Conservation (phyloP, 1,140 invertebrate species). For the Drosophila rufa region DNA sequence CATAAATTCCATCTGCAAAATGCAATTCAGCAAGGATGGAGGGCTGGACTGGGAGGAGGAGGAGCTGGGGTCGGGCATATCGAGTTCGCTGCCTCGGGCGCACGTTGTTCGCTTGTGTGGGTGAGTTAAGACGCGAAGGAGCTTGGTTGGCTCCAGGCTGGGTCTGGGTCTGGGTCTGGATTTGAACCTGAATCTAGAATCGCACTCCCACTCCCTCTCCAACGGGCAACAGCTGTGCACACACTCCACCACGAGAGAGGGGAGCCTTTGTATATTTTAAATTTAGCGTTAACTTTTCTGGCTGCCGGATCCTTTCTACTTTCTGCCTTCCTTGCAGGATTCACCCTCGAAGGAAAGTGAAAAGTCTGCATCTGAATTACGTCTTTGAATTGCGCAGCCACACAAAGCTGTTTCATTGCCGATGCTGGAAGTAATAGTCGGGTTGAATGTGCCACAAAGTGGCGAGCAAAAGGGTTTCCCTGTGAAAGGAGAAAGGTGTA, state of each 20-base stretch:
- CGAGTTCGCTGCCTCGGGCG: constrained; percentile 54
- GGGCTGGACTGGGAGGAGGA: background rate
- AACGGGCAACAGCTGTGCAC: constrained; percentile 67
- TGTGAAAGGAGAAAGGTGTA: constrained; percentile 5
- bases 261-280: constrained; percentile 63
- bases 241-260: constrained; percentile 36
- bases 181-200: constrained; percentile 8
- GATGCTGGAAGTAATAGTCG: constrained; percentile 61
- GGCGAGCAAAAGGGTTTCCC: constrained; percentile 10
- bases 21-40: constrained; percentile 66
- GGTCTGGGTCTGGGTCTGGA: constrained; percentile 4
- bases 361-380: constrained; percentile 39
- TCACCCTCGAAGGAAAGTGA: constrained; percentile 65
- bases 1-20: constrained; percentile 73
- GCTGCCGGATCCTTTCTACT: constrained; percentile 16
- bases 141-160: constrained; percentile 7
- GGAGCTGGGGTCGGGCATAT: constrained; percentile 36
- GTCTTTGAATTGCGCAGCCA: constrained; percentile 35
- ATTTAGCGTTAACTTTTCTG: constrained; percentile 72
- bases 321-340: constrained; percentile 34
- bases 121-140: constrained; percentile 29
- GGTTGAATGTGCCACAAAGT: constrained; percentile 62
- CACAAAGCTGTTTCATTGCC: constrained; percentile 25
- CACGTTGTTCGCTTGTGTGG: constrained; percentile 37
- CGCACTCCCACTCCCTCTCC: background rate